Base-by-base conservation (phyloP, 2,888 invertebrate species). In the Ochropleura leucogaster region DNA sequence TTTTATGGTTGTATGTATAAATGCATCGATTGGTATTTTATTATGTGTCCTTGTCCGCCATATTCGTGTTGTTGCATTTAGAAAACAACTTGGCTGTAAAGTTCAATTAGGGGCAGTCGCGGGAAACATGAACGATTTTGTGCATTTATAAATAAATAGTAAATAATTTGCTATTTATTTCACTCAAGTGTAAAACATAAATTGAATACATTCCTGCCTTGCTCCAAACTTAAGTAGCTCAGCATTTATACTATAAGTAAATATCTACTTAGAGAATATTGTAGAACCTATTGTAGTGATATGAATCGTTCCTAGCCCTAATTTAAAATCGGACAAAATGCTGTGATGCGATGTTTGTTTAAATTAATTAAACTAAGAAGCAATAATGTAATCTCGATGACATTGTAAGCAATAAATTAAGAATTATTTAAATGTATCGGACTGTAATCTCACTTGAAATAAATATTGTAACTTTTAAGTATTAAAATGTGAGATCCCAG, bases 271-370 rank as follows among this genome's bases (percentile, higher is more conserved):
- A 80, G 68, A 53, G 16, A 73, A 72, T 75, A 78, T 63, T 68
- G 63, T 88, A 84, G 80, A 42, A 72, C 20, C 77, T 82, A 78
- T 57, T 72, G 68, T 86, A 86, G 86, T 87, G 83, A 86, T 87
- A 88, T 88, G 68, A 86, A 88, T 89, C 84, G 93, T 93, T 93
- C 93, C 93, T 93, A 92, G 89, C 87, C 86, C 84, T 78, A 84
- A 83, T 86, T 84, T 80, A 86, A 85, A 83, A 87, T 89, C 84
- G 87, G 89, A 89, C 85, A 87, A 85, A 87, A 79, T 85, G 88
- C 89, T 92, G 92, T 92, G 92, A 92, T 92, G 82, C 79, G 55
- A 75, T 77, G 73, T 82, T 84, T 84, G 67, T 81, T 86, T 84
- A 79, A 83, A 77, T 82, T 85, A 82, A 79, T 78, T 79, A 80